Base-by-base conservation (phyloP, 1,140 invertebrate genomes). In the Pseudomyrmex cubaensis region DNA sequence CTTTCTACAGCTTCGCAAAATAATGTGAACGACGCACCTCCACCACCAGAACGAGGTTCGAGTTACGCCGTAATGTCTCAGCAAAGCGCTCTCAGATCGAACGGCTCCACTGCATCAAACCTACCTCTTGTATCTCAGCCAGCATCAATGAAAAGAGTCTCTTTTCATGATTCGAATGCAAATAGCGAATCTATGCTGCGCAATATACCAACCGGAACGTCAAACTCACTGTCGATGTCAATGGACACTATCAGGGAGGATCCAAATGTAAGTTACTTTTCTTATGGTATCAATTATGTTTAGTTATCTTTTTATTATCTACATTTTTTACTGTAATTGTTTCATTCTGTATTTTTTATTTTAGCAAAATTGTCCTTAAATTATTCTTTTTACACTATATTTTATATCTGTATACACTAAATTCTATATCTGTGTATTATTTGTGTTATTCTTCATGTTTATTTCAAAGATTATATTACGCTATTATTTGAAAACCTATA, bases 21-120 rank as follows among this genome's bases (percentile, higher is more conserved):
- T 62, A 91, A 91, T 22, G 89, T 88, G 20, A 94, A 92, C 48
- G 93, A 94, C 44, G 95, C 96, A 44, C 97, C 97, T 17, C 95
- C 96, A 67, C 97, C 97, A 20, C 97, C 97, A 0, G 96, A 97
- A 93, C 95, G 97, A 84, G 97, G 97, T 59, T 97, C 97, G 3
- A 97, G 97, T 73, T 98, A 97, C 92, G 96, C 97, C 0, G 95
- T 97, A 20, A 98, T 98, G 97, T 97, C 96, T 1, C 96, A 95
- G 85, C 92, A 95, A 88, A 94, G 92, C 83, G 94, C 93, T 2
- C 85, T 95, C 12, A 89, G 94, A 69, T 94, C 94, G 1, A 94
- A 94, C 67, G 92, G 86, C 75, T 93, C 94, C 52, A 93, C 90
- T 2, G 89, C 91, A 2, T 94, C 90, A 85, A 95, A 93, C 88